Base-by-base conservation (phyloP, 2,113 vertebrate genomes). In the Pterocles burchelli region DNA sequence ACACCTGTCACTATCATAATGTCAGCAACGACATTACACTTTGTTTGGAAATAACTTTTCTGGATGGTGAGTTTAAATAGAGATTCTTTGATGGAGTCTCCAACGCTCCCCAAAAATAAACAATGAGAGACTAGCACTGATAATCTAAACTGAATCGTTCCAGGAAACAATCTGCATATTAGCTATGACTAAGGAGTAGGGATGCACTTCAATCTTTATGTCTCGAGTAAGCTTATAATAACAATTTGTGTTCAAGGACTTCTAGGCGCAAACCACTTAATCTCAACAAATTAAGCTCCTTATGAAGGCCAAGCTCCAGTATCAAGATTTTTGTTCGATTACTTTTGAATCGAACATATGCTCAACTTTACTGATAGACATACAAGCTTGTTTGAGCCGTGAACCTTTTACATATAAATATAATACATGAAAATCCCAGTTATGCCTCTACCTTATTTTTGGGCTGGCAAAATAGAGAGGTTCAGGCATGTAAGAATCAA, bases 131-230 rank as follows among this genome's bases (percentile, higher is more conserved):
- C 33, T 41, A 78, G 48, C 72, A 38, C 11, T 58, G 17, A 58
- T 66, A 89, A 82, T 36, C 70, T 70, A 82, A 54, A 85, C 45
- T 2, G 41, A 91, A 87, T 63, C 3, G 0, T 87, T 91, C 84
- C 76, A 97, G 49, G 93, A 95, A 92, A 90, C 19, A 59, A 89
- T 82, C 57, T 89, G 36, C 70, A 57, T 72, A 68, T 55, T 72
- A 86, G 13, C 25, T 87, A 49, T 54, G 55, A 85, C 54, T 51
- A 90, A 87, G 33, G 33, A 79, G 31, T 11, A 94, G 31, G 33
- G 61, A 85, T 17, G 17, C 0, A 0, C n/a, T 82, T 75, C 54
- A 4, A 54, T 66, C 72, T 86, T 84, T 48, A 83, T 13, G 12
- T 59, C 13, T 75, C 33, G n/a, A 81, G 36, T 41, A 71, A 92